A percentile compares a stretch with the other conserved stretches of the same genome.
Evolutionary conservation across 2,888 invertebrate species (phyloP).

Genomic region (Chaitophorus viminalis): DNA sequence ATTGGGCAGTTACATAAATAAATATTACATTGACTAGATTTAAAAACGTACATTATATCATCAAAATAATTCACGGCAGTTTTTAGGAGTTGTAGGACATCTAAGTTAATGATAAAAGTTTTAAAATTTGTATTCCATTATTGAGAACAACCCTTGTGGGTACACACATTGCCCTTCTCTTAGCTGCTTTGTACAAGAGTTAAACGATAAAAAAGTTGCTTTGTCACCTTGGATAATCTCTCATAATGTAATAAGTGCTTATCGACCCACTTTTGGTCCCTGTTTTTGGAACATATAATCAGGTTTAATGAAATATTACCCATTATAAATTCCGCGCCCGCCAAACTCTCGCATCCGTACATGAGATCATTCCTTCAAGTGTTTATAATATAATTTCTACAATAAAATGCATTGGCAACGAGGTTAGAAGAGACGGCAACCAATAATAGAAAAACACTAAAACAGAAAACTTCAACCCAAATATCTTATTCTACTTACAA

Average conservation of each 20-base stretch:
- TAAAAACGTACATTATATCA: neutral
- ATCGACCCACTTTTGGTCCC: conserved; percentile 45
- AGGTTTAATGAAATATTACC: conserved; percentile 17
- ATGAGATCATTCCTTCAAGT: conserved; percentile 32
- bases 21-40: conserved; percentile 2
- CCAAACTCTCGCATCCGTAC: conserved; percentile 13
- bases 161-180: neutral
- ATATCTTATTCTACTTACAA: neutral
- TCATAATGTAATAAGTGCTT: conserved; percentile 37
- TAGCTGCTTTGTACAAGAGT: conserved; percentile 34
- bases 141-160: conserved; percentile 2
- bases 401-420: neutral
- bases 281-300: conserved; percentile 31
- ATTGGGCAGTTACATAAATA: conserved; percentile 30
- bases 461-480: conserved; percentile 10
- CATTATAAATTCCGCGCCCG: neutral
- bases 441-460: neutral
- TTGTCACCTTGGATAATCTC: neutral
- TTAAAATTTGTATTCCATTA: conserved; percentile 26
- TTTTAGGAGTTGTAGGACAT: conserved; percentile 24
- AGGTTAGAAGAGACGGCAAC: conserved; percentile 3
- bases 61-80: conserved; percentile 26
- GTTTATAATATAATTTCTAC: conserved; percentile 9
- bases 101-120: conserved; percentile 29
- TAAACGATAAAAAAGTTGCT: conserved; percentile 17